Evolutionary conservation across 2,888 invertebrate genomes (phyloP), one percentile per base, ranked within the genome.

Genomic region (Branchellion lobata): DNA sequence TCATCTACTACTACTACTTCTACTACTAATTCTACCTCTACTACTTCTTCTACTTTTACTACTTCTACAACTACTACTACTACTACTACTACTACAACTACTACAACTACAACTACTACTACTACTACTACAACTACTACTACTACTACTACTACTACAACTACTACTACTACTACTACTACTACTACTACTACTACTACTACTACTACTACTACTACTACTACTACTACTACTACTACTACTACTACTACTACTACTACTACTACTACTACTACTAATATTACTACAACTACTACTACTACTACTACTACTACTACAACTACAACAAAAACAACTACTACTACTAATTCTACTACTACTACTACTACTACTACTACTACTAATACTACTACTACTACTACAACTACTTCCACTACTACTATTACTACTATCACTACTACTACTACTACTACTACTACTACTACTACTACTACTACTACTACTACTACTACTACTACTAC

Each of bases 141-240:
- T 74, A 51, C 57, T 79, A 74, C 73, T 74, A 79, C 73, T 79
- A 79, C 79, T 79, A 79, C 74, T 79, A 79, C 79, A 47, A 79
- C 79, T 79, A 79, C 79, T 79, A 79, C 79, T 78, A 79, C 79
- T 78, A 79, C 79, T 79, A 79, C 79, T 79, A 74, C 79, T 79
- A 76, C 79, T 79, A 76, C 79, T 79, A 79, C 79, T 79, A 79
- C 79, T 79, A 76, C 79, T 79, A 79, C 74, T 79, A 79, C 79
- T 79, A 76, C 79, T 79, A 76, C 79, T 79, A 74, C 74, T 79
- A 79, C 79, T 79, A 79, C 74, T 75, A 79, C 79, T 40, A 53
- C 57, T 79, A 53, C 74, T 79, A 57, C 79, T 79, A 57, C 79
- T 79, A 76, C 79, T 79, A 76, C 74, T 79, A 75, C 79, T 79